These are phyloP conservation scores for Triplophysa yarkandensis DNA, from an alignment of 2,797 vertebrate genomes.

Conservation along the genomic window DNA sequence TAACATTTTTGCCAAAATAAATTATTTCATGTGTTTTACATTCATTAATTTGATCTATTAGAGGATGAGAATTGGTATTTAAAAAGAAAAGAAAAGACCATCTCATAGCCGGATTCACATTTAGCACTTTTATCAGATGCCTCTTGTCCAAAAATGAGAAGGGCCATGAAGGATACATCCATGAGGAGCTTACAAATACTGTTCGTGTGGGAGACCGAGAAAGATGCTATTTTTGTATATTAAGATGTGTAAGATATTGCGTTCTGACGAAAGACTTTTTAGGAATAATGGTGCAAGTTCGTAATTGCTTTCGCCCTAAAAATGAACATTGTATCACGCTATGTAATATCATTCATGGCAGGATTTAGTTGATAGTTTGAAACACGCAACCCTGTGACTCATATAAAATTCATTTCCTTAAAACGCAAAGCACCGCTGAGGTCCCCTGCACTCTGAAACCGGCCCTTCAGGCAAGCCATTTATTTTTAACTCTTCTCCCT, in stretches of 20 bases:
- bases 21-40: background rate
- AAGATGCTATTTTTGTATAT: no score
- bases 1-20: background rate
- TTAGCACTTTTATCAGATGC: background rate
- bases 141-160: no score
- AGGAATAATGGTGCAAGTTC: no score
- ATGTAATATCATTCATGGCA: background rate
- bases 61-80: background rate
- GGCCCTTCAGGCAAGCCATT: constrained; percentile 53
- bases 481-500: constrained; percentile 57
- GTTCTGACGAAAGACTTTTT: no score
- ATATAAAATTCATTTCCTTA: background rate
- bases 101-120: background rate
- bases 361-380: background rate
- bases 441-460: constrained; percentile 24
- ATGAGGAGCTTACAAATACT: no score
- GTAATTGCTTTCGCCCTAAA: background rate
- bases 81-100: background rate
- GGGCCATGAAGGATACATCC: no score
- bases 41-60: background rate
- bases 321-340: background rate
- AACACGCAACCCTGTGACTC: background rate
- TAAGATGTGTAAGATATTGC: background rate
- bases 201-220: no score
- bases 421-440: constrained; percentile 2